A percentile compares a stretch with the other conserved stretches of the same genome.
phyloP scores from a whole-genome alignment of 2,113 vertebrate species.

The Sander vitreus region DNA sequence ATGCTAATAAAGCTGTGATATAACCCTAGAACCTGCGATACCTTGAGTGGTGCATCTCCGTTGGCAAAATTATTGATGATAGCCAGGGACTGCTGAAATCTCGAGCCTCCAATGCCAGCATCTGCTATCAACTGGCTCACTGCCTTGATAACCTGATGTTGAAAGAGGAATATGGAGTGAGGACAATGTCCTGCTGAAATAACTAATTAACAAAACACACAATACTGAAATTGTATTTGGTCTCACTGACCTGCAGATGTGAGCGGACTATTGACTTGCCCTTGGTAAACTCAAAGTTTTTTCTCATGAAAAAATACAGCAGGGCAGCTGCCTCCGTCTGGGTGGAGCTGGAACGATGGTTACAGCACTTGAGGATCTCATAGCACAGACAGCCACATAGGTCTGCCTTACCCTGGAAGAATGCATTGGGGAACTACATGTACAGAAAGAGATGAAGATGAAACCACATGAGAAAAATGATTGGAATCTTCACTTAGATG shows the following conservation, averaged over 20 bases:
- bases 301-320: constrained; percentile 98
- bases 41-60: constrained; percentile 96
- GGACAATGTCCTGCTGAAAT: neutral
- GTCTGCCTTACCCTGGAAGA: constrained; percentile 97
- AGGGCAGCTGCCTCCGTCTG: constrained; percentile 95
- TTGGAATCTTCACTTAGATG: neutral
- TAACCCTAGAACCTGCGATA: constrained; percentile 46
- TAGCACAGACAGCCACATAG: constrained; percentile 96
- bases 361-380: constrained; percentile 98
- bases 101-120: constrained; percentile 95
- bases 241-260: constrained; percentile 92
- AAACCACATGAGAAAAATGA: neutral
- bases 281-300: constrained; percentile 98
- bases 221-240: neutral
- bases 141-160: constrained; percentile 94
- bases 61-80: constrained; percentile 99
- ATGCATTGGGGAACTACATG: constrained; percentile 92
- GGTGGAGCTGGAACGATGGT: constrained; percentile 95
- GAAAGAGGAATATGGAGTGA: neutral
- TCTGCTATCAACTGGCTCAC: constrained; percentile 98
- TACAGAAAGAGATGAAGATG: constrained; percentile 14
- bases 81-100: constrained; percentile 97
- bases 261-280: constrained; percentile 97
- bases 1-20: neutral
- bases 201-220: neutral